Base-by-base conservation (phyloP, 1,140 invertebrate species). In the Zaprionus inermis region DNA sequence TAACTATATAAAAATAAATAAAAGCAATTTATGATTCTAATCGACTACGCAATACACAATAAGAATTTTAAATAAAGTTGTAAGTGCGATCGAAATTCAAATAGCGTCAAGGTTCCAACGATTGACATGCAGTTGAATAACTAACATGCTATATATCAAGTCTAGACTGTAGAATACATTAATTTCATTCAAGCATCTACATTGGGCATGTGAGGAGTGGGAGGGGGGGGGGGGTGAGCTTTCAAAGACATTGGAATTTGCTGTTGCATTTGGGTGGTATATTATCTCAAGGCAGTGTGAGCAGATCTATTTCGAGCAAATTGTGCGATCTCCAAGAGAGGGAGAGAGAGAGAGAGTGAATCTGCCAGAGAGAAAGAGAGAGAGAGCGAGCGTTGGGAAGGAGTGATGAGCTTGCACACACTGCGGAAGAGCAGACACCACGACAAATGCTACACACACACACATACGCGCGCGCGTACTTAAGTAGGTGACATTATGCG, bases 401-500 rank as follows among this genome's bases (percentile, higher is more conserved):
- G 3, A 28, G 24, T 28, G 24, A 41, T 38, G 46, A 18, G 54
- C 34, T 56, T 56, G 30, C 30, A 32, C 11, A 44, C 38, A 14
- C 38, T n/a, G 38, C 51, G 46, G 7, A 61, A 36, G 60, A 55
- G 52, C 22, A 54, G 20, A 55, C 63, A 66, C 16, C n/a, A 44
- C 7, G n/a, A 44, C 38, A 44, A 44, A 16, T 49, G 44, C 44
- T 20, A 44, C 64, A 49, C 30, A 20, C 18, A 55, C 20, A 14
- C 38, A 38, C 41, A 55, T 28, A 38, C 34, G 32, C 34, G n/a
- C 34, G 12, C 34, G 18, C 16, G 30, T 30, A 57, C 18, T 18
- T 20, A 68, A 52, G 71, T 61, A 73, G 65, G 71, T 61, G 65
- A 73, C 65, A 73, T 60, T 73, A 73, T 73, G 71, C 71, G 58